Percentiles rank a stretch among this genome's conserved stretches.
These are phyloP conservation scores for Limnephilus lunatus DNA, from an alignment of 2,888 invertebrate species.

Conservation along the genomic window DNA sequence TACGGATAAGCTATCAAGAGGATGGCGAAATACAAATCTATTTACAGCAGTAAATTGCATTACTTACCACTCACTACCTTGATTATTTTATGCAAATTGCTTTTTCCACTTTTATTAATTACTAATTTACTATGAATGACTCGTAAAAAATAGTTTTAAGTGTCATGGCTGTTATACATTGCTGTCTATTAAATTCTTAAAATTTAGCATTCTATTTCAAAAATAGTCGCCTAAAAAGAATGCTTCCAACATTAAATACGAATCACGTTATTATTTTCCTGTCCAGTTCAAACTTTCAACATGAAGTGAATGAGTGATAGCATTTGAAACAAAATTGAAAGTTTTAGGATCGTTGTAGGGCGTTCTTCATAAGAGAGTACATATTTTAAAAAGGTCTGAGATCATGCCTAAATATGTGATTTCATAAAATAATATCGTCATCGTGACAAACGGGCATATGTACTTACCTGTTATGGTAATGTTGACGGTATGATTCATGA, in stretches of 20 bases:
- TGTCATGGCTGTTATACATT: neutral
- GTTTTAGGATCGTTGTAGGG: constrained; percentile 5
- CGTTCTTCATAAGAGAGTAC: neutral
- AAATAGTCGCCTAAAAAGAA: neutral
- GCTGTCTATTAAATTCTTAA: neutral
- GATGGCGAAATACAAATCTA: no score
- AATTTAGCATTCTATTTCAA: neutral
- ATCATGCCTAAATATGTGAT: constrained; percentile 25
- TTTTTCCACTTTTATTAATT: no score
- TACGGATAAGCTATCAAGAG: no score
- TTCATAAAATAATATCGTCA: constrained; percentile 17
- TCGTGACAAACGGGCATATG: neutral
- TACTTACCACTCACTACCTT: no score
- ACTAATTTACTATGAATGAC: no score
- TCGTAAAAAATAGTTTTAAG: neutral
- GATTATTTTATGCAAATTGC: no score
- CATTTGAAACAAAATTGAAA: neutral
- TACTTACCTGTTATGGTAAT: neutral
- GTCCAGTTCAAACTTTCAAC: neutral
- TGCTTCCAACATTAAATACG: neutral
- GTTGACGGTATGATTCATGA: neutral
- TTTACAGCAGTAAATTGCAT: no score
- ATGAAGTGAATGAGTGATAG: neutral
- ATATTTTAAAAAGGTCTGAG: neutral
- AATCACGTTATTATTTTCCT: neutral